Conservation (phyloP, 1,140 invertebrate genomes). For the Cherax destructor region DNA sequence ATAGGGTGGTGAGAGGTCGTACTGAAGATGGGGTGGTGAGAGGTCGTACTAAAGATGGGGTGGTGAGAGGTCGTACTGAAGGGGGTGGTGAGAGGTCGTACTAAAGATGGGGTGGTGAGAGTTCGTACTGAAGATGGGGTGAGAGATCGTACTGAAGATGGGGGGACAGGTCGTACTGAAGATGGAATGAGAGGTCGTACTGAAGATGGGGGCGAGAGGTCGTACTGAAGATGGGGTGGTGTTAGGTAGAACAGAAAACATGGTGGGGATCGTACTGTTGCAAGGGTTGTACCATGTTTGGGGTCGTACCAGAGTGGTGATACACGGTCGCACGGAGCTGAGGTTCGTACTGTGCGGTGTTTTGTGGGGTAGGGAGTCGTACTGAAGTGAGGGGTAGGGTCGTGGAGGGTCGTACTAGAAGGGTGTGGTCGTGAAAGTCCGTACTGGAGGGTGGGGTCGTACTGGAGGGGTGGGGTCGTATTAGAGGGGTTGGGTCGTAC, state of each 20-base stretch:
- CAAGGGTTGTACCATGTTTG: not conserved
- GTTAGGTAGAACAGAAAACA: no score
- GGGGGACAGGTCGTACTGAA: not conserved
- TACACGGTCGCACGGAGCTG: not conserved
- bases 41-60: not conserved
- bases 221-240: not conserved
- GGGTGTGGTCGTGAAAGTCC: not conserved
- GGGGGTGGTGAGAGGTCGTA: not conserved
- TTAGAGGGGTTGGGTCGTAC: not conserved
- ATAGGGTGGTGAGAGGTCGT: not conserved
- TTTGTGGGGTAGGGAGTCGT: no score
- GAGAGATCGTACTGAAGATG: not conserved
- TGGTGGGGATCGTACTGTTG: not conserved
- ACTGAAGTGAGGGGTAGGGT: no score
- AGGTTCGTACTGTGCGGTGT: not conserved
- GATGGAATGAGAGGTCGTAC: not conserved
- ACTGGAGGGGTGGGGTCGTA: not conserved
- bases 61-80: not conserved
- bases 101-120: not conserved
- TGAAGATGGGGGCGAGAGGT: not conserved
- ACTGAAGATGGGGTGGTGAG: not conserved
- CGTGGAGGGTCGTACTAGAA: not conserved
- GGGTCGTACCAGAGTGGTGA: not conserved
- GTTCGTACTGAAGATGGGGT: no score
- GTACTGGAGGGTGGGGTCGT: not conserved